Percentiles rank a stretch among this genome's conserved stretches.
Conservation (phyloP, 2,113 vertebrate genomes). For the Misgurnus anguillicaudatus region DNA sequence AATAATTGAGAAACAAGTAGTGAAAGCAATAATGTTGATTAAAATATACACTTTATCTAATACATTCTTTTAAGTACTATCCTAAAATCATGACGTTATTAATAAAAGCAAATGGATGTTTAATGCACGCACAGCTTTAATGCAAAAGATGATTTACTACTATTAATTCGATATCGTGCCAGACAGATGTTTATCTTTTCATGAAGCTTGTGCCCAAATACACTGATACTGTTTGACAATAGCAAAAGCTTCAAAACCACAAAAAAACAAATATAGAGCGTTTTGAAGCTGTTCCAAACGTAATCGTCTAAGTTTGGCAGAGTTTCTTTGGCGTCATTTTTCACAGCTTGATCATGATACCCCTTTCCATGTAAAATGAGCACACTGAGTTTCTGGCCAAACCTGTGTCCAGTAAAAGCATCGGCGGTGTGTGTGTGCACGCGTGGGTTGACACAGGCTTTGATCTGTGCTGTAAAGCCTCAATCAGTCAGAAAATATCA, state of each 20-base stretch:
- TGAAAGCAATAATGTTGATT: no score
- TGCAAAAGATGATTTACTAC: neutral
- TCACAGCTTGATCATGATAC: conserved; percentile 30
- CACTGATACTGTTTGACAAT: neutral
- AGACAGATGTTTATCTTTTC: neutral
- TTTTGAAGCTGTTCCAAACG: conserved; percentile 45
- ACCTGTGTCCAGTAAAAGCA: conserved; percentile 7
- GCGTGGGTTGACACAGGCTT: conserved; percentile 45
- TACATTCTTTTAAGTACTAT: no score
- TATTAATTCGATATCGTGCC: conserved; percentile 10
- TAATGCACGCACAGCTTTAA: no score
- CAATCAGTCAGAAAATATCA: conserved; percentile 50
- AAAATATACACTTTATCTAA: no score
- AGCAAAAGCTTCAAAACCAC: neutral
- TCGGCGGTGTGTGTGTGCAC: neutral
- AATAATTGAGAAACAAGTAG: no score
- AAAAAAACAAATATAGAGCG: neutral
- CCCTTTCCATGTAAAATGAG: conserved; percentile 32
- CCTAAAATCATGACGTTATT: no score
- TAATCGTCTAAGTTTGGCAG: conserved; percentile 2
- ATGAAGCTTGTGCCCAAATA: conserved; percentile 14
- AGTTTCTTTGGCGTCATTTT: neutral
- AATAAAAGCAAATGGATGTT: no score
- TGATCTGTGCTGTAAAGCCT: conserved; percentile 52
- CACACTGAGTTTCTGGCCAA: conserved; percentile 34